Evolutionary conservation across 1,140 invertebrate species (phyloP).

Genomic region (Oncopodura yosiiana): DNA sequence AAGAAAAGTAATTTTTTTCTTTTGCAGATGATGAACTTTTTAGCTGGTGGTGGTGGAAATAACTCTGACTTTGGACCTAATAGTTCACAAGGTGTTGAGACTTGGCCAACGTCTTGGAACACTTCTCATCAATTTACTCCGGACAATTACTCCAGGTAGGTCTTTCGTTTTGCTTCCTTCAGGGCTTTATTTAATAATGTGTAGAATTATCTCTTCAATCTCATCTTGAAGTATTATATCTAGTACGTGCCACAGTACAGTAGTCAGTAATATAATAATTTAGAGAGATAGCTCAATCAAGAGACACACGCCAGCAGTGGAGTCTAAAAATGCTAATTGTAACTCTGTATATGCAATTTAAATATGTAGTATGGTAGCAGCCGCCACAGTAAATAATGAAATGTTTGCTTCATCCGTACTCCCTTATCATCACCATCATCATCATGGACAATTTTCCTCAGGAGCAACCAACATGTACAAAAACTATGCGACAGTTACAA

Average conservation of each 20-base stretch:
- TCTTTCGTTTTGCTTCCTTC: slow-evolving; percentile 14
- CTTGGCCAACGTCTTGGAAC: slow-evolving; percentile 31
- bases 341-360: neutral
- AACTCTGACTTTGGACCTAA: slow-evolving; percentile 6
- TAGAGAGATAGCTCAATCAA: no score
- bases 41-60: slow-evolving; percentile 1
- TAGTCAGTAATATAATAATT: no score
- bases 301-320: no score
- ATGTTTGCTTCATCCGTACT: slow-evolving; percentile 27
- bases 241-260: no score
- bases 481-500: slow-evolving; percentile 24
- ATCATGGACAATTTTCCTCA: slow-evolving; percentile 16
- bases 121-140: slow-evolving; percentile 31
- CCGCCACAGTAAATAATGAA: slow-evolving; percentile 21
- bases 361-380: slow-evolving; percentile 24
- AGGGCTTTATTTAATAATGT: neutral
- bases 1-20: neutral
- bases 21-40: slow-evolving; percentile 32
- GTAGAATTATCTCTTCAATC: neutral
- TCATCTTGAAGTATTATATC: no score
- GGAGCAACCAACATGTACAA: slow-evolving; percentile 27
- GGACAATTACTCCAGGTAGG: slow-evolving; percentile 34
- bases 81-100: slow-evolving; percentile 22
- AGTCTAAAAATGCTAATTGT: neutral
- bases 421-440: slow-evolving; percentile 25